These are phyloP conservation scores for Caenorhabditis uteleia DNA, from an alignment of 2,888 invertebrate genomes.

Conservation along the genomic window DNA sequence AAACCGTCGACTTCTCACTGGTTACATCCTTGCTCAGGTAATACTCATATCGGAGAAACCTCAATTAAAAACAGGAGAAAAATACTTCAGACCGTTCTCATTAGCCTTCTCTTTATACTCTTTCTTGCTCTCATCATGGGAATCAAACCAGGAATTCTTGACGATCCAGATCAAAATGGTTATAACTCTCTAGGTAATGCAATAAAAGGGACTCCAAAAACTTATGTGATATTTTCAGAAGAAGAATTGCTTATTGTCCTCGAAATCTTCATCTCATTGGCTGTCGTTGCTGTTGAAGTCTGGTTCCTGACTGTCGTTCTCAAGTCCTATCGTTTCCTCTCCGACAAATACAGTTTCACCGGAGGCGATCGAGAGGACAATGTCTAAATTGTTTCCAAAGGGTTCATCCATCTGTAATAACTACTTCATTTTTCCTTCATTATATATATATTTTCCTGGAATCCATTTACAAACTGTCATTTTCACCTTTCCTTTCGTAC, in stretches of 20 bases:
- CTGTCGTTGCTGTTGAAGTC: conserved; percentile 49
- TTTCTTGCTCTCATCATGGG: conserved; percentile 54
- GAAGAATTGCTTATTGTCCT: conserved; percentile 52
- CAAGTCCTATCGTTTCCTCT: conserved; percentile 48
- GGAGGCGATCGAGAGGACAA: conserved; percentile 53
- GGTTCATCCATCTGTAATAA: too few relatives aligned
- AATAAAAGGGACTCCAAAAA: background rate
- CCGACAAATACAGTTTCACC: conserved; percentile 54
- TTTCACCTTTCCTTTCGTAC: too few relatives aligned
- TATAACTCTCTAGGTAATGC: conserved; percentile 41
- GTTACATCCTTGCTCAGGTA: conserved; percentile 50
- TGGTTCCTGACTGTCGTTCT: conserved; percentile 54
- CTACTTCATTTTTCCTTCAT: too few relatives aligned
- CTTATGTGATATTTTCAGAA: conserved; percentile 28
- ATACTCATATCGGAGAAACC: background rate
- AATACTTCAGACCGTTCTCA: conserved; percentile 43
- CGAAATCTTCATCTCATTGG: conserved; percentile 50
- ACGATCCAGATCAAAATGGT: conserved; percentile 47
- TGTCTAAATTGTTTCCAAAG: conserved; percentile 20
- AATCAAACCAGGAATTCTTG: conserved; percentile 50
- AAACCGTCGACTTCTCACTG: conserved; percentile 37
- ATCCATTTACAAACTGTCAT: too few relatives aligned
- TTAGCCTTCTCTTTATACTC: conserved; percentile 46
- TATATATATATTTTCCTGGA: too few relatives aligned
- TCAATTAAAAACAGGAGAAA: background rate